Conservation (phyloP, 1,140 invertebrate genomes). For the Wasmannia auropunctata region DNA sequence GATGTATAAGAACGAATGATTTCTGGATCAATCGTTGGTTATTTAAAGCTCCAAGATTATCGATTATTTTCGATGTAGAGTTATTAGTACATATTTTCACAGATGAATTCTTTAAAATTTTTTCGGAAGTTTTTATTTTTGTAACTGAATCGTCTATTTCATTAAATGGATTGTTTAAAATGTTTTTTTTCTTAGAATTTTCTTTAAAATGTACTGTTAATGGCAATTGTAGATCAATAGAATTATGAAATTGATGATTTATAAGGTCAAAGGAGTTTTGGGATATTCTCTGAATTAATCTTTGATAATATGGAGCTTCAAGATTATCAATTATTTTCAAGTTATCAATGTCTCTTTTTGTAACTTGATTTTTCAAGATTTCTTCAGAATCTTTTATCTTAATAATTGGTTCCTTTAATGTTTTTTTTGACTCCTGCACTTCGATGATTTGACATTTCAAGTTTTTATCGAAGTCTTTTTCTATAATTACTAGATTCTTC, state of each 20-base stretch:
- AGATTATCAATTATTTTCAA: background rate
- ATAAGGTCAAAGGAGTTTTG: background rate
- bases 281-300: background rate
- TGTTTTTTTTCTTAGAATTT: background rate
- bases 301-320: background rate
- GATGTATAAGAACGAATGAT: background rate
- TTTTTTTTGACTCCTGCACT: background rate
- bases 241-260: background rate
- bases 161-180: background rate
- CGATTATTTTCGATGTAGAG: background rate
- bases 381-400: background rate
- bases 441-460: background rate
- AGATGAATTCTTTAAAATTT: background rate
- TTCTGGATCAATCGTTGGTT: background rate
- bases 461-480: background rate
- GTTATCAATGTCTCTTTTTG: background rate
- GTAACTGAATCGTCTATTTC: background rate
- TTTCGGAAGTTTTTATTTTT: background rate
- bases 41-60: background rate
- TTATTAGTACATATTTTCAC: background rate
- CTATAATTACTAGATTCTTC: background rate
- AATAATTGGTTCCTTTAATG: background rate
- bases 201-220: background rate
- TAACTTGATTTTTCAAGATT: background rate
- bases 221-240: background rate